Evolutionary conservation across 2,113 vertebrate species (phyloP).

Genomic region (Chionomys nivalis): DNA sequence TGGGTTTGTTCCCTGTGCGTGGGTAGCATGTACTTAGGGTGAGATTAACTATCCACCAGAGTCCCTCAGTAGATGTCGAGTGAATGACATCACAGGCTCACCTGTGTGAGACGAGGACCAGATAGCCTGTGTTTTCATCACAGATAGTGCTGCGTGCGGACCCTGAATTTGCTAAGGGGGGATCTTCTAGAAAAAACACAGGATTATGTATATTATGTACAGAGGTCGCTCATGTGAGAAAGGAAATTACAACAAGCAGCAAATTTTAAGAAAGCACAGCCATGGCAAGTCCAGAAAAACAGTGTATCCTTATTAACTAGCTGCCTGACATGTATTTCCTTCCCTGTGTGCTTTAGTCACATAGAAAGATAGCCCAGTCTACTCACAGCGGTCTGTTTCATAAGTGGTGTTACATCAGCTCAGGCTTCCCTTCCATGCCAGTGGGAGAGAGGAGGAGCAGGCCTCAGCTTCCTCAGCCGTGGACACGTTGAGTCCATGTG

Average conservation of each 20-base stretch:
- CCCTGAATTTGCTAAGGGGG: background rate
- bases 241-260: background rate
- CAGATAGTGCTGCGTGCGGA: background rate
- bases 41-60: background rate
- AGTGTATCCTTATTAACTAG: background rate
- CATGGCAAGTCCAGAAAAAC: background rate
- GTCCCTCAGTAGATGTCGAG: rapidly evolving
- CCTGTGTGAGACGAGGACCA: rapidly evolving
- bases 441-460: background rate
- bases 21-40: background rate
- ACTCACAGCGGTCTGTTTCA: rapidly evolving
- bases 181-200: background rate
- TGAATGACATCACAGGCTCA: rapidly evolving
- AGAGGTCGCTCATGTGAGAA: background rate
- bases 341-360: background rate
- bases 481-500: background rate
- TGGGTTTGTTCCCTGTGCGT: background rate
- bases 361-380: background rate
- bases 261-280: background rate
- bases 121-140: background rate
- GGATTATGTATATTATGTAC: background rate
- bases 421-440: background rate
- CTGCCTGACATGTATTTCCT: background rate
- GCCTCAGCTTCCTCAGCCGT: rapidly evolving
- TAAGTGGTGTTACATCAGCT: rapidly evolving